Base-by-base conservation (phyloP, 2,113 vertebrate genomes). In the Tor tambroides region DNA sequence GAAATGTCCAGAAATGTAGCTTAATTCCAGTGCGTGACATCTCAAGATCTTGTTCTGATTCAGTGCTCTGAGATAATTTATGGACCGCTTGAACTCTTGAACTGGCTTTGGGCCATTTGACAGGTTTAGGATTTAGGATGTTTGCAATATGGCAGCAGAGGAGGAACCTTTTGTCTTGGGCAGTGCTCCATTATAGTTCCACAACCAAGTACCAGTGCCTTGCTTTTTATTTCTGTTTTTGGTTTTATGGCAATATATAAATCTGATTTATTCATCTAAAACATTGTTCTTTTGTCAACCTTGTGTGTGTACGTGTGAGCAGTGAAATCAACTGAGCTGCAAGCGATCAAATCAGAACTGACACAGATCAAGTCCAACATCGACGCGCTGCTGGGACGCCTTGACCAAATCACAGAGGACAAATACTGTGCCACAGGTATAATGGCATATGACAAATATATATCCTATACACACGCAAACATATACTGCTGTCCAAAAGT, bases 311-410 rank as follows among this genome's bases (percentile, higher is more conserved):
- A 21, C 30, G 61, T 84, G 28, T n/a, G 38, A 90, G 90, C 93
- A 95, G 97, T 96, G 93, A 97, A 95, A 93, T 95, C 95, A 85
- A 96, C 95, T 0, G 97, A 98, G 82, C 95, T 98, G 71, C 97
- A 97, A 86, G 94, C 95, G 2, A 98, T 99, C 92, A 98, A 98
- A 93, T 96, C 95, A 0, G 97, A 99, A 90, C 91, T 99, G 92
- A 97, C 96, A 0, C 97, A 98, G 94, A 98, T 98, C 92, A 98
- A 98, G 92, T 96, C 95, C 90, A 98, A 97, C 95, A 97, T 99
- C 0, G 98, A 98, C 2, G 95, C 97, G 30, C 93, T 99, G 75
- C 95, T 99, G 91, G 96, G 96, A 78, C 94, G 97, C 82, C 95
- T 98, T 95, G 97, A 98, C 88, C 96, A 97, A 93, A 97, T 98